Conservation (phyloP, 2,113 vertebrate species). For the Anhinga rufa region DNA sequence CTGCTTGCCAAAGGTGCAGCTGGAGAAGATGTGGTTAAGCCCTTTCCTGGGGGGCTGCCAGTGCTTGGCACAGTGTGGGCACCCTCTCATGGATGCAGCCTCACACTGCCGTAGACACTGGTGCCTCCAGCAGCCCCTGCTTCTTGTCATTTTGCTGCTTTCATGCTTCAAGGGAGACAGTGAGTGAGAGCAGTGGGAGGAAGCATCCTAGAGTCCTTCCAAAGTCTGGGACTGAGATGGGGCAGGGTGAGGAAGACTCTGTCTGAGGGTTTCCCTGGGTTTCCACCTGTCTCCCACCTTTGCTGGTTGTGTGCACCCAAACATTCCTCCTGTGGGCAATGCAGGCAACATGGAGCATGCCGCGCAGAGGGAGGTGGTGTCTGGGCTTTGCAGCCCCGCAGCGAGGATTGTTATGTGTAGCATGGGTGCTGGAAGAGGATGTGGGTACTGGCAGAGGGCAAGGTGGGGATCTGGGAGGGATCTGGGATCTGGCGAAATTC, state of each 20-base stretch:
- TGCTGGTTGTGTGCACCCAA: not conserved
- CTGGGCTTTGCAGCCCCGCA: not conserved
- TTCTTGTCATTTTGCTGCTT: not conserved
- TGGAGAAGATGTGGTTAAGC: not conserved
- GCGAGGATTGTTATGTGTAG: not conserved
- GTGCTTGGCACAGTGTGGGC: not conserved
- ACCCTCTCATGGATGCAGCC: not conserved
- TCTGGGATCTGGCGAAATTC: too few species aligned
- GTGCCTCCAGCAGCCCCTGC: not conserved
- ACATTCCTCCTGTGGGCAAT: not conserved
- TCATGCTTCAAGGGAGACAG: not conserved
- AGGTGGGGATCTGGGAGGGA: too few species aligned
- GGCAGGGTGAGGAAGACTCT: not conserved
- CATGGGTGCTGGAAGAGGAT: not conserved
- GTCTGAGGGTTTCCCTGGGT: not conserved
- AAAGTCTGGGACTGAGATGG: not conserved
- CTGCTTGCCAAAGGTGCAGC: not conserved
- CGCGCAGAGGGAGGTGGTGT: not conserved
- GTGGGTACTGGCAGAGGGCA: not conserved
- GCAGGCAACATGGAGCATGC: not conserved
- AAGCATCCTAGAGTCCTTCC: not conserved
- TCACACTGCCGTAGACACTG: not conserved
- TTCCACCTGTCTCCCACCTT: not conserved
- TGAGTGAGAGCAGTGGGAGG: not conserved
- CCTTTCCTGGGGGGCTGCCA: not conserved